A percentile compares a stretch with the other conserved stretches of the same genome.
phyloP scores from a whole-genome alignment of 2,888 invertebrate genomes.

The Parascotia fuliginaria region DNA sequence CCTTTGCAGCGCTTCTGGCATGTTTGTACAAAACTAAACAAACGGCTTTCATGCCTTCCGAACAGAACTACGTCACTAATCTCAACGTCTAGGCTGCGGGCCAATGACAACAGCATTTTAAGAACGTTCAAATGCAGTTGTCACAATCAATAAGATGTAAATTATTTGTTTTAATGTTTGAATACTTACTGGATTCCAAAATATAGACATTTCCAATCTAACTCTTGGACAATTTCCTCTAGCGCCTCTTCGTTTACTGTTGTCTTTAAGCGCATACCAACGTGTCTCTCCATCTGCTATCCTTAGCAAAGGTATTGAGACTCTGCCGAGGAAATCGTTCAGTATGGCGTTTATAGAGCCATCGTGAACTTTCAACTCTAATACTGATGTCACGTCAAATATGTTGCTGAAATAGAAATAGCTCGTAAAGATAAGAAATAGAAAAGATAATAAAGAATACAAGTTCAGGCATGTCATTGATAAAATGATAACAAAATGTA shows the following conservation, averaged over 20 bases:
- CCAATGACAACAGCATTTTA: too few species aligned
- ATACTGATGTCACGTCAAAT: slow-evolving; percentile 69
- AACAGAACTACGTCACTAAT: too few species aligned
- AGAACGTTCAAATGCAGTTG: too few species aligned
- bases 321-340: slow-evolving; percentile 63
- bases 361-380: slow-evolving; percentile 70
- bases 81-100: too few species aligned
- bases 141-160: too few species aligned
- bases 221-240: slow-evolving; percentile 75
- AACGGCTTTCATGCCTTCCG: too few species aligned
- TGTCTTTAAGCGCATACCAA: slow-evolving; percentile 76
- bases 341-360: slow-evolving; percentile 55
- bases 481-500: too few species aligned
- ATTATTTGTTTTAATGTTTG: too few species aligned
- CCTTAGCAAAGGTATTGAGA: slow-evolving; percentile 71
- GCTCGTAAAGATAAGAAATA: background rate
- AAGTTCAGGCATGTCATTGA: too few species aligned
- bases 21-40: too few species aligned
- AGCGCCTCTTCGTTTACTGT: slow-evolving; percentile 59
- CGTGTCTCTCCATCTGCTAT: slow-evolving; percentile 61
- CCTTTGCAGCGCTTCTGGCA: too few species aligned
- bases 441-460: background rate
- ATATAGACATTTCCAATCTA: slow-evolving; percentile 65
- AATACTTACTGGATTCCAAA: slow-evolving; percentile 74
- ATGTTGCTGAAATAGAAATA: slow-evolving; percentile 63